Percentiles rank a stretch among this genome's conserved stretches.
These are phyloP conservation scores for Myanophis thanlyinensis DNA, from an alignment of 2,113 vertebrate species.

Conservation along the genomic window DNA sequence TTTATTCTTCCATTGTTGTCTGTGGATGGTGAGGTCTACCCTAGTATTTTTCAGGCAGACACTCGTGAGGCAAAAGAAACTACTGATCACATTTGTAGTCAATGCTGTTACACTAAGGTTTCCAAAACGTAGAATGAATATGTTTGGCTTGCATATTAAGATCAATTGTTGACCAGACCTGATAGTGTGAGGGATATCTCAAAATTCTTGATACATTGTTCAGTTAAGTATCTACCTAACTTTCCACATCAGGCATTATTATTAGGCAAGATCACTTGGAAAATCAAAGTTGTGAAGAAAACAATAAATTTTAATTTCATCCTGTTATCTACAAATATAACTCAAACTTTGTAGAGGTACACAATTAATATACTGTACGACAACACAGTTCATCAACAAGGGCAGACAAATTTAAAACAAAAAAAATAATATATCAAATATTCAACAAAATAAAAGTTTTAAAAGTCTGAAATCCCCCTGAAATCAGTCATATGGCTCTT, in stretches of 20 bases:
- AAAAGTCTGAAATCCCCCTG: not conserved
- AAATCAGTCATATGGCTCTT: not conserved
- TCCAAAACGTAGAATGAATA: not conserved
- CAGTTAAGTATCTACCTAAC: not conserved
- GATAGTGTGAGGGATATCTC: not conserved
- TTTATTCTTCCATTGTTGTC: not conserved
- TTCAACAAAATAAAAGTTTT: not conserved
- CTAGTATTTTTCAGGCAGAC: not conserved
- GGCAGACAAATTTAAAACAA: not conserved
- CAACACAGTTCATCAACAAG: not conserved
- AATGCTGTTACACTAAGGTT: not conserved
- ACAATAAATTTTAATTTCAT: not conserved
- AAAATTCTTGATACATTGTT: not conserved
- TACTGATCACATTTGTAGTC: no score
- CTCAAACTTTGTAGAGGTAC: not conserved
- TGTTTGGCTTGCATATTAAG: conserved; percentile 17
- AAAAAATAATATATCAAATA: not conserved
- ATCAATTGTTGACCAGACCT: not conserved
- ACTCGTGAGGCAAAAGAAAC: not conserved
- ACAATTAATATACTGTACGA: not conserved
- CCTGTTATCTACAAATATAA: not conserved
- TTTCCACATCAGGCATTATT: not conserved
- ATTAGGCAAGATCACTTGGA: not conserved
- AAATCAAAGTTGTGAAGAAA: not conserved
- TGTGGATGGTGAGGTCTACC: not conserved